Evolutionary conservation across 2,113 vertebrate genomes (phyloP), one percentile per base, ranked within the genome.

Genomic region (Argyrosomus japonicus): DNA sequence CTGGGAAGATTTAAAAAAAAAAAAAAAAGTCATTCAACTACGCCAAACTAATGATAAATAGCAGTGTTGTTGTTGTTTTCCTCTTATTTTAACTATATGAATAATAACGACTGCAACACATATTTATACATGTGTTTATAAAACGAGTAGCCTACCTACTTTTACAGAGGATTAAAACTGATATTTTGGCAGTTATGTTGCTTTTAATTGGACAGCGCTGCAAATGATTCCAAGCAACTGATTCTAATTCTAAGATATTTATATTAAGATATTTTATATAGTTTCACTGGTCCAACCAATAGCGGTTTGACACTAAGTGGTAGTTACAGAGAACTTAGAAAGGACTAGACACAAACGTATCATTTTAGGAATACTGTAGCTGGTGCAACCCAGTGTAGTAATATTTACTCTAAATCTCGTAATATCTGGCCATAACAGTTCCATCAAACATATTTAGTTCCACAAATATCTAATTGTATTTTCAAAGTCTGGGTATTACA

Each of bases 401-500:
- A 27, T 27, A 50, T 50, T 11, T 47, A 40, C 36, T 40, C 36
- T 8, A 40, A 9, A 50, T 27, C 15, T 3, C 5, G n/a, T 27
- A 67, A 27, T 27, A 50, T 50, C 15, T 54, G 47, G 8, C 17
- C 25, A 23, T 23, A 71, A n/a, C 50, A 71, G 48, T 29, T 71
- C 25, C 5, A 73, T 17, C 36, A 48, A 47, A 19, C 1, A 64
- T 32, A 65, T 36, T 18, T 10, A 56, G 15, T 72, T 45, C 21
- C 18, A 19, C 19, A 25, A 65, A 60, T 57, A 61, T 62, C 27
- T 48, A 60, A 69, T 36, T 43, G 25, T 61, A 29, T 75, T 82
- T 84, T 79, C 54, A 71, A 77, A 80, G 27, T 72, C 68, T n/a
- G 68, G 14, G 62, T 56, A 89, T 93, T 87, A 87, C 85, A 67